These are phyloP conservation scores for Galago senegalensis DNA, from an alignment of 2,797 vertebrate genomes.

Conservation along the genomic window DNA sequence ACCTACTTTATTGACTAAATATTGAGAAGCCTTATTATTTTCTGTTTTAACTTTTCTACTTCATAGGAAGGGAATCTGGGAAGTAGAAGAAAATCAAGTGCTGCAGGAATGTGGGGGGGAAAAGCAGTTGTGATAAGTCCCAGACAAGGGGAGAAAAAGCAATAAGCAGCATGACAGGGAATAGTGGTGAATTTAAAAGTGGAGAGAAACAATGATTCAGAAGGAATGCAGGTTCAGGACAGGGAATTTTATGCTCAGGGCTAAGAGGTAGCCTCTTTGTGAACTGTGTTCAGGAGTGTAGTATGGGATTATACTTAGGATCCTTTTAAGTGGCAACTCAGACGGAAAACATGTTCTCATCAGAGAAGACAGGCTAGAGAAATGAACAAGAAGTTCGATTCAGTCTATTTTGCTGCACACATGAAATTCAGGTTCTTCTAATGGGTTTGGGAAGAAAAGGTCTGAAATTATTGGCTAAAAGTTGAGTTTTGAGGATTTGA, in stretches of 20 bases:
- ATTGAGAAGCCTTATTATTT: constrained; percentile 37
- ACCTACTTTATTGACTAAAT: constrained; percentile 29
- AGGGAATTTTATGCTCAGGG: background rate
- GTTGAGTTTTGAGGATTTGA: background rate
- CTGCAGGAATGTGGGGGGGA: constrained; percentile 1
- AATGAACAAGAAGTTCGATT: background rate
- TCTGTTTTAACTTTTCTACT: background rate
- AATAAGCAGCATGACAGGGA: background rate
- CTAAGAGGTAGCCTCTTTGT: background rate
- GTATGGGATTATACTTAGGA: background rate
- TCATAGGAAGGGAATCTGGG: constrained; percentile 3
- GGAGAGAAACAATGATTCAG: background rate
- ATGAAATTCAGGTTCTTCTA: background rate
- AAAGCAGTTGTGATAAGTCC: constrained; percentile 9
- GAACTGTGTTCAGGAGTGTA: background rate
- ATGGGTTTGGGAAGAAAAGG: background rate
- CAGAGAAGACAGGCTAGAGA: background rate
- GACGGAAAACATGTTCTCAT: background rate
- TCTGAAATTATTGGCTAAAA: background rate
- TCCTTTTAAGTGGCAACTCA: background rate
- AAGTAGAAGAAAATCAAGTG: background rate
- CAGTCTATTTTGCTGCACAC: background rate
- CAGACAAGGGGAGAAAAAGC: background rate
- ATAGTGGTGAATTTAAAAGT: background rate
- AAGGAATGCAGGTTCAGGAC: background rate